Conservation (phyloP, 2,888 invertebrate genomes). For the Cheilosia urbana region DNA sequence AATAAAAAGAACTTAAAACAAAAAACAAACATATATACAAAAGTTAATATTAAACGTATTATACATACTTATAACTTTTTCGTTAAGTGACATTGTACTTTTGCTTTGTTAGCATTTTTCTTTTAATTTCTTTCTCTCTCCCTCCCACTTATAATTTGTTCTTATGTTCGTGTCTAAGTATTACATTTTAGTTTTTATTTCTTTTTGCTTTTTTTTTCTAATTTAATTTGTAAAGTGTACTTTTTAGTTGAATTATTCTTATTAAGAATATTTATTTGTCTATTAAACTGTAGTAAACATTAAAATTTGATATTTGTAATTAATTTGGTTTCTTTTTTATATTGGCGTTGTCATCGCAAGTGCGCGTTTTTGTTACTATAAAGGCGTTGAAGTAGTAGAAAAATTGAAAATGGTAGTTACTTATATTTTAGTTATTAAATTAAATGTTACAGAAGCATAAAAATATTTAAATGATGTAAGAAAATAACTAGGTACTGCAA, state of each 20-base stretch:
- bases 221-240: conserved; percentile 66
- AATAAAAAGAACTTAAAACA: conserved; percentile 48
- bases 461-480: conserved; percentile 59
- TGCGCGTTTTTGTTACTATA: conserved; percentile 69
- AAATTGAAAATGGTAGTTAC: conserved; percentile 72
- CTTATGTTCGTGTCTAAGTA: conserved; percentile 31
- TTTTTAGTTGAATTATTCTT: conserved; percentile 70
- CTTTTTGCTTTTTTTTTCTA: conserved; percentile 27
- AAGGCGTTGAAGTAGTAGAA: conserved; percentile 68
- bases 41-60: conserved; percentile 43
- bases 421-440: conserved; percentile 72
- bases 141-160: conserved; percentile 24
- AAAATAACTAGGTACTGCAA: conserved; percentile 53
- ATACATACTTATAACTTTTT: conserved; percentile 22
- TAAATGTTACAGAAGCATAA: conserved; percentile 50
- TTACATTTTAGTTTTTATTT: conserved; percentile 26
- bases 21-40: conserved; percentile 19
- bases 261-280: conserved; percentile 70
- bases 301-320: conserved; percentile 56
- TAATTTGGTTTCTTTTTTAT: conserved; percentile 35
- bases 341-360: conserved; percentile 51
- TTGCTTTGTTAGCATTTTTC: conserved; percentile 7
- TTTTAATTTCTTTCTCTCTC: conserved; percentile 16
- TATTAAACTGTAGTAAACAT: conserved; percentile 65
- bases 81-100: conserved; percentile 65